phyloP scores from a whole-genome alignment of 2,888 invertebrate genomes.

The Pardosa pseudoannulata region DNA sequence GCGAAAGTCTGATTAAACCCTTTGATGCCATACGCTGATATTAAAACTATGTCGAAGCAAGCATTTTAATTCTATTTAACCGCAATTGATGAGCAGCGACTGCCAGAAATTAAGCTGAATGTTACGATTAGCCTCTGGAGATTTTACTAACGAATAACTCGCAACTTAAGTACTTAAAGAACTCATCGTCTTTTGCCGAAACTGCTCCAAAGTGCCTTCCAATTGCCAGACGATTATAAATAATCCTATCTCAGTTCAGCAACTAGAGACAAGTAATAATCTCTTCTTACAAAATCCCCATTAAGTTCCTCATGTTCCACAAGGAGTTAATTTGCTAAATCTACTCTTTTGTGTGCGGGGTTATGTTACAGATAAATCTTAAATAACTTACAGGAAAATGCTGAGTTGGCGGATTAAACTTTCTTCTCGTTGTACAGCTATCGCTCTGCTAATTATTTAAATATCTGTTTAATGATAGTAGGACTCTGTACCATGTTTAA shows the following conservation, averaged over 20 bases:
- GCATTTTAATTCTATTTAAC: background rate
- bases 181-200: conserved; percentile 41
- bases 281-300: conserved; percentile 24
- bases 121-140: conserved; percentile 27
- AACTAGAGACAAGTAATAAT: background rate
- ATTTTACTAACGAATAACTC: conserved; percentile 37
- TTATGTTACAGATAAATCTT: background rate
- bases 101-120: conserved; percentile 5
- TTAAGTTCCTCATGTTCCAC: conserved; percentile 36
- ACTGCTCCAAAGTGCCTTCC: conserved; percentile 5
- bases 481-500: too few species aligned
- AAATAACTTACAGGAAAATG: background rate
- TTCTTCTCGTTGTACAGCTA: background rate
- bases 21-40: too few species aligned
- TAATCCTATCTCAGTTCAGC: conserved; percentile 40
- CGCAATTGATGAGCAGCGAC: background rate
- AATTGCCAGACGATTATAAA: conserved; percentile 50
- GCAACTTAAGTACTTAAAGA: conserved; percentile 35
- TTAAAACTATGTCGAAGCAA: too few species aligned
- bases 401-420: background rate
- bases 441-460: background rate
- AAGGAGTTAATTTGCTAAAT: conserved; percentile 55
- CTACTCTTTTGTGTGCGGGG: conserved; percentile 34
- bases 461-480: background rate
- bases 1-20: too few species aligned